phyloP scores from a whole-genome alignment of 2,888 invertebrate genomes.

The Dione vanillae region DNA sequence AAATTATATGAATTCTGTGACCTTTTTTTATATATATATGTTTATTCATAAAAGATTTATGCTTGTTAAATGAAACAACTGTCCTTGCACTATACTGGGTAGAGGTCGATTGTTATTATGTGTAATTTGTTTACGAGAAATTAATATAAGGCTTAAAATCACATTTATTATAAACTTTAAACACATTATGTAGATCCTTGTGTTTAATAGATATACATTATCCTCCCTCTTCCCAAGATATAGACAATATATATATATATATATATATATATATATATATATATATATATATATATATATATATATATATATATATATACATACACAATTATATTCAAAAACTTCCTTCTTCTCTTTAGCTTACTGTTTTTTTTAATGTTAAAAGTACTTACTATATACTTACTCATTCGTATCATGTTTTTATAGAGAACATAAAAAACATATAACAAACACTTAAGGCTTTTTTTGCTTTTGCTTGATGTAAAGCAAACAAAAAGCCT shows the following conservation, averaged over 20 bases:
- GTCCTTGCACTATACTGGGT: conserved; percentile 33
- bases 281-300: too few relatives aligned
- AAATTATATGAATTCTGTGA: conserved; percentile 18
- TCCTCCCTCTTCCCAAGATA: background rate
- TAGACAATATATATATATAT: background rate
- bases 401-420: conserved; percentile 12
- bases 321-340: too few relatives aligned
- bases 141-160: conserved; percentile 8
- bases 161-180: conserved; percentile 8
- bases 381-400: background rate
- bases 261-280: too few relatives aligned
- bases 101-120: conserved; percentile 18
- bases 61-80: conserved; percentile 22
- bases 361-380: background rate
- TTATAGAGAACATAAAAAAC: conserved; percentile 9
- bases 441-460: background rate
- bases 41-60: conserved; percentile 14
- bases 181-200: background rate
- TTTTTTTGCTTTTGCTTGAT: background rate
- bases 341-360: background rate
- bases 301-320: background rate
- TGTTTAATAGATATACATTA: background rate
- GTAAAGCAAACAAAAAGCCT: background rate
- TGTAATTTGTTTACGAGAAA: conserved; percentile 26
- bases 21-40: conserved; percentile 7